Base-by-base conservation (phyloP, 2,888 invertebrate species). In the Apotomis betuletana region DNA sequence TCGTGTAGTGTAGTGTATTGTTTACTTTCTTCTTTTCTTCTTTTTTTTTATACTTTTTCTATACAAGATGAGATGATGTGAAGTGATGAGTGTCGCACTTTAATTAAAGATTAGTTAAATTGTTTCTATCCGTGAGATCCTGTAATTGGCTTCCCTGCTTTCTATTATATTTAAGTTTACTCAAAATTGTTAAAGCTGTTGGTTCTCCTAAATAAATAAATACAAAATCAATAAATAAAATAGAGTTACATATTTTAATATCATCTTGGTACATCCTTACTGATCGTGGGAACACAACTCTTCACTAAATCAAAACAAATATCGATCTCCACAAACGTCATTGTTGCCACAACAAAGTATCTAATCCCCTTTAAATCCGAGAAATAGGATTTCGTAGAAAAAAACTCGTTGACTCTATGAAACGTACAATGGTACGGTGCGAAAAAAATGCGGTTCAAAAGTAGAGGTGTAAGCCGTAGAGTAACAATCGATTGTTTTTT, bases 341-440 rank as follows among this genome's bases (percentile, higher is more conserved):
- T 92, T 93, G 92, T 93, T 93, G 90, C 90, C 89, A 90, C 91
- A 93, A 92, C 91, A 93, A 90, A 90, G 90, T 92, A 87, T 90
- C 90, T 86, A 91, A 92, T 92, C 92, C 93, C 93, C 83, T 90
- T 91, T 87, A 91, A 93, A 92, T 90, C 91, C 91, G 90, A 91
- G 88, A 92, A 93, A 92, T 91, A 87, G 90, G 91, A 90, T 91
- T 92, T 90, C 76, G 74, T 70, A 79, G 85, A 86, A 52, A 70
- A 72, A 68, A 73, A 79, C 92, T 93, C 91, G 91, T 93, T 93
- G 93, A 93, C 93, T 93, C 85, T 82, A 84, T 87, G 87, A 87
- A 85, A 79, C 85, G 77, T 84, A 90, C 90, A 92, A 92, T 88
- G 76, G 87, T 72, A 73, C 61, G 77, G 80, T 79, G 83, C 77